Evolutionary conservation across 2,113 vertebrate species (phyloP), one percentile per base, ranked within the genome.

Genomic region (Morone saxatilis): DNA sequence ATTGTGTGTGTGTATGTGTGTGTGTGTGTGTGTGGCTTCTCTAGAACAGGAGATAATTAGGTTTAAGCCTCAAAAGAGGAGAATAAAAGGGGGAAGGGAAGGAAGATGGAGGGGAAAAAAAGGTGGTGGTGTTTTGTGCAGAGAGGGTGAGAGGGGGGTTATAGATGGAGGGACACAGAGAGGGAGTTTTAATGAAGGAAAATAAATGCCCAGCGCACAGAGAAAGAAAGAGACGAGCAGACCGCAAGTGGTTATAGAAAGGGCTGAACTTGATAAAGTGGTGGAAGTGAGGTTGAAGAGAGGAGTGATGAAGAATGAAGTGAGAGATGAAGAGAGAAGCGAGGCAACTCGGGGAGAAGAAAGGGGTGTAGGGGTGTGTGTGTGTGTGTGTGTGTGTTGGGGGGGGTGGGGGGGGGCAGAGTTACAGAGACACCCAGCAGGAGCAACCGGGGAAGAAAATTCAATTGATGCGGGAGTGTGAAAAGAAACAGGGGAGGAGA

Each of bases 11-110:
- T n/a, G 50, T 65, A 59, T 50, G 71, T 54, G 53, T 40, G 69
- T 31, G 53, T 68, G 71, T 65, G 60, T 59, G 57, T 65, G 57
- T 65, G 54, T 70, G 73, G 70, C 67, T 66, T 31, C 31, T 31
- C 31, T 31, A 31, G 68, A 88, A 51, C 78, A 86, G 75, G 76
- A 92, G 85, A 92, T 93, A 91, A 93, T 94, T 92, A 88, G 87
- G 91, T 92, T 86, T 89, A 79, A 90, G 86, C 87, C 78, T 84
- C 61, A 81, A 73, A 91, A 86, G 70, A 88, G 77, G 48, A 88
- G 84, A 85, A 86, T 87, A 75, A 87, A 85, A 81, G 83, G 76
- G 66, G 79, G 78, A 75, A 83, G 89, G 88, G 78, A 65, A 70
- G 62, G 36, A 66, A 76, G 62, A 72, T 59, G 43, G 80, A 78